Percentiles rank a stretch among this genome's conserved stretches.
phyloP scores from a whole-genome alignment of 2,888 invertebrate genomes.

The Eupithecia subumbrata region DNA sequence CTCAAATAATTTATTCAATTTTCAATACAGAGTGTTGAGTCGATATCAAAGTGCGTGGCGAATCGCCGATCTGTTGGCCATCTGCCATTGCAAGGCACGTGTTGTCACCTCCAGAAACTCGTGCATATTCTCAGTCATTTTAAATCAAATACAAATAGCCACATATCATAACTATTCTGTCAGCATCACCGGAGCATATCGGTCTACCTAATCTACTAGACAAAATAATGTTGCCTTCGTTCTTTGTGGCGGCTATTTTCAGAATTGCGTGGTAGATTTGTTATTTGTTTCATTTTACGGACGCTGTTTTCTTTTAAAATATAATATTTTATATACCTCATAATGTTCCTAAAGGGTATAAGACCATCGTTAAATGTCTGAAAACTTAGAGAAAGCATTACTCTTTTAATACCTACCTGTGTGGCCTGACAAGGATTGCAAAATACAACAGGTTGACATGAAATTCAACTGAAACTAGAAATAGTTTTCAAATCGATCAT shows the following conservation, averaged over 20 bases:
- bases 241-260: conserved; percentile 26
- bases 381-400: no score
- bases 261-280: conserved; percentile 25
- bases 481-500: not conserved
- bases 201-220: conserved; percentile 34
- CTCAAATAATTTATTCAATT: conserved; percentile 28
- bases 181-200: conserved; percentile 34
- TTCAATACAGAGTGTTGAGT: conserved; percentile 25
- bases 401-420: no score
- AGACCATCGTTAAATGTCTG: not conserved
- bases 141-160: conserved; percentile 53
- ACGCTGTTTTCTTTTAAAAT: conserved; percentile 4
- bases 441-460: not conserved
- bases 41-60: conserved; percentile 48
- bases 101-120: conserved; percentile 53
- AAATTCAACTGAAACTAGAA: not conserved
- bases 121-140: conserved; percentile 49
- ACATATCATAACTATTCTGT: conserved; percentile 45
- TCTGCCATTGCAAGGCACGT: conserved; percentile 50
- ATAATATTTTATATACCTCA: not conserved
- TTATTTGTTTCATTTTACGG: conserved; percentile 21
- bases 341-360: not conserved
- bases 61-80: conserved; percentile 49
- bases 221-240: conserved; percentile 30
- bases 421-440: not conserved